Percentiles rank a stretch among this genome's conserved stretches.
phyloP scores from a whole-genome alignment of 2,113 vertebrate genomes.

The Megaleporinus macrocephalus region DNA sequence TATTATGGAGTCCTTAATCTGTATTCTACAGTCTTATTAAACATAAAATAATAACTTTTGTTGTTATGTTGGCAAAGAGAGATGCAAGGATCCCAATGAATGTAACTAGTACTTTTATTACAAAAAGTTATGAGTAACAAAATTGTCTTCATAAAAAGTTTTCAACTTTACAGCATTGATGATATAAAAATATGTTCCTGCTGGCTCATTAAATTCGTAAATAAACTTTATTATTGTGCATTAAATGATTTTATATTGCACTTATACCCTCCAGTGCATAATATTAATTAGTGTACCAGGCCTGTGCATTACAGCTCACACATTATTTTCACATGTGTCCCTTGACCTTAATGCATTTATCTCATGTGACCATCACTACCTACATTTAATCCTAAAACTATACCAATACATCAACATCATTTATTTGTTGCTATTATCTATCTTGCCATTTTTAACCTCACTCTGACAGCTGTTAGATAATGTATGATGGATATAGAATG shows the following conservation, averaged over 20 bases:
- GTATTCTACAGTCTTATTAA: too few relatives aligned
- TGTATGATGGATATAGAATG: slow-evolving; percentile 57
- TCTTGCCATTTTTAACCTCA: slow-evolving; percentile 19
- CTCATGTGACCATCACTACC: not conserved
- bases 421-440: slow-evolving; percentile 16
- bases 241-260: not conserved
- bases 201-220: too few relatives aligned
- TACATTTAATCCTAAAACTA: slow-evolving; percentile 8
- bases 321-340: slow-evolving; percentile 14
- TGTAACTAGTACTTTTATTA: too few relatives aligned
- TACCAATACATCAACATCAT: slow-evolving; percentile 13
- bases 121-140: too few relatives aligned
- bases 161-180: too few relatives aligned
- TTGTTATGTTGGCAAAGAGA: too few relatives aligned
- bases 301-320: not conserved
- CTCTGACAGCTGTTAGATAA: slow-evolving; percentile 49
- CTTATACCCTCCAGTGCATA: too few relatives aligned
- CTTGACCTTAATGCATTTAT: not conserved
- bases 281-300: not conserved
- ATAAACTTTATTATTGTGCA: not conserved
- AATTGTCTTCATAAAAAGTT: too few relatives aligned
- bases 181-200: too few relatives aligned
- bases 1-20: too few relatives aligned
- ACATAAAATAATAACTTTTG: too few relatives aligned
- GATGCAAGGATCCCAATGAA: too few relatives aligned